Evolutionary conservation across 2,113 vertebrate species (phyloP), one percentile per base, ranked within the genome.

Genomic region (Panurus biarmicus): DNA sequence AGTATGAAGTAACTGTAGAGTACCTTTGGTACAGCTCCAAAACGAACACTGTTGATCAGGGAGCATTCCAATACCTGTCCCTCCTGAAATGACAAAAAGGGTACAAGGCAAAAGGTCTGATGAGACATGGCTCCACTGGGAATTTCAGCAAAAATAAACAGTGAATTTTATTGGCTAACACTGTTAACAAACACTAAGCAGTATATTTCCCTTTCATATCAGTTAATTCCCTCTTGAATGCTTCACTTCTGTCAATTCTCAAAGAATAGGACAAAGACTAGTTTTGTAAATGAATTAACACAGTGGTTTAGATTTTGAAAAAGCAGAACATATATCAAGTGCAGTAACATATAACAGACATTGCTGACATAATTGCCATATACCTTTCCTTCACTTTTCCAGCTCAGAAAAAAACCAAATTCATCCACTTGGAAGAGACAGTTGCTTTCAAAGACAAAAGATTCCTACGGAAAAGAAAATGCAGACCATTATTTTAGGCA

Each of bases 381-480:
- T 98, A 99, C 99, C 99, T 99, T 99, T 98, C 99, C 99, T 96
- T 99, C 99, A 87, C 98, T 99, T 96, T 98, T 99, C 99, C 99
- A 99, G 38, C 98, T 98, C 91, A 99, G 98, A 96, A 99, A 99
- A 95, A 99, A 99, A 28, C 99, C 99, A 93, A 98, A 99, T 96
- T 99, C 99, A 64, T 99, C 99, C 89, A 99, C 98, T 96, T 97
- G 98, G 97, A 99, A 98, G 95, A 98, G 98, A 95, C 99, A 99
- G 96, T 98, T 98, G 85, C 99, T 98, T 97, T 99, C 99, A 96
- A 99, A 99, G 57, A 99, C 97, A 90, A 98, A 99, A 11, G 99
- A 99, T 93, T 99, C 99, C 99, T 99, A 96, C 29, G 94, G 36
- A 95, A 95, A 90, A 91, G 36, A 96, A 96, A 96, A 89, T 8